Evolutionary conservation across 2,888 invertebrate genomes (phyloP), one percentile per base, ranked within the genome.

Genomic region (Apodemia zela): DNA sequence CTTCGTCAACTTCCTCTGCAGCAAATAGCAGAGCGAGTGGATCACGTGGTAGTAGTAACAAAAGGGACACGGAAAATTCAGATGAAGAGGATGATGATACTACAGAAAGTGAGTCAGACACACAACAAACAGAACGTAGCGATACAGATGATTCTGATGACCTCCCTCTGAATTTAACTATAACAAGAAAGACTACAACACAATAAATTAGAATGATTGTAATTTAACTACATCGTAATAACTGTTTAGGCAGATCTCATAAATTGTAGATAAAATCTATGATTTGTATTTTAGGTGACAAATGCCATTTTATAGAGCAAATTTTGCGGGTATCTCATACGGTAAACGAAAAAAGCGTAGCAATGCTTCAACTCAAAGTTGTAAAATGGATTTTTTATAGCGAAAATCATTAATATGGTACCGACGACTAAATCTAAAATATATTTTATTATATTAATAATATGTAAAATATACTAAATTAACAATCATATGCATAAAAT

Each of bases 161-260:
- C 68, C 69, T 86, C 64, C 88, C 88, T 45, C 75, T 86, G 33
- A 85, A 87, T 71, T 77, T 86, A 38, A 80, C 83, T 2, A 72
- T 86, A 70, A 78, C 81, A 59, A 82, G 79, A 68, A 69, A 21
- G 42, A 45, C 59, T 57, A 65, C 57, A 29, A 4, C 57, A 29
- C 57, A 29, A 29, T 57, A 57, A 29, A 57, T 8, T 29, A 29
- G 29, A 29, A 15, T 25, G 5, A 15, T 25, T 57, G 57, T 57
- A 29, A 57, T 15, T 25, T 25, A 57, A 29, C 25, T 29, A 5
- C 29, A 29, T 29, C 57, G n/a, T 29, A 29, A 29, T 29, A 29
- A 29, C 57, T 57, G 57, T 25, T 13, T 57, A 25, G 54, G 29
- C 54, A 57, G 54, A 57, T 57, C 54, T 57, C 57, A 57, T 57